Conservation (phyloP, 2,113 vertebrate genomes). For the Mastomys natalensis region DNA sequence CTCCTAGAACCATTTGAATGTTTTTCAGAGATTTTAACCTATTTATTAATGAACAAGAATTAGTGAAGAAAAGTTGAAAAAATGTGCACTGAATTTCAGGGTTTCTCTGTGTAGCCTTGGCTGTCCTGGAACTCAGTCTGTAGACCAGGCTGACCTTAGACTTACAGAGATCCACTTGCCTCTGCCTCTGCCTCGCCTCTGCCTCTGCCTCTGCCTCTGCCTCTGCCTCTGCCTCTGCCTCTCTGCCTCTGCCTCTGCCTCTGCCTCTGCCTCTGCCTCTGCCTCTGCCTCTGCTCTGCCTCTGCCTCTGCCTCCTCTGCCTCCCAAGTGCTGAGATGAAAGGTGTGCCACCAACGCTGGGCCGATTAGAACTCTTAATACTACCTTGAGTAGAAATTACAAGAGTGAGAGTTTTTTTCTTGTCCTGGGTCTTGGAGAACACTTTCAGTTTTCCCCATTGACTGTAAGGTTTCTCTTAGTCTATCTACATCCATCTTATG, state of each 20-base stretch:
- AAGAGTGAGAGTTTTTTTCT: neutral
- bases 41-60: neutral
- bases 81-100: neutral
- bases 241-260: no score
- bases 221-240: no score
- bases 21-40: neutral
- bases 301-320: no score
- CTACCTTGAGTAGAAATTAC: neutral
- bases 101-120: neutral
- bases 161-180: no score
- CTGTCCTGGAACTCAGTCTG: no score
- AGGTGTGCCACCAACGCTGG: no score
- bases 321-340: no score
- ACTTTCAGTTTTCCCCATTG: neutral
- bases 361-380: neutral
- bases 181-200: no score
- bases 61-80: neutral
- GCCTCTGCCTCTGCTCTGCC: no score
- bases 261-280: no score
- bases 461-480: neutral
- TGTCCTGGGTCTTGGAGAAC: neutral
- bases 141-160: no score
- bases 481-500: neutral
- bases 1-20: slow-evolving; percentile 27
- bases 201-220: no score